phyloP scores from a whole-genome alignment of 2,797 vertebrate genomes.

The Malurus leucopterus region DNA sequence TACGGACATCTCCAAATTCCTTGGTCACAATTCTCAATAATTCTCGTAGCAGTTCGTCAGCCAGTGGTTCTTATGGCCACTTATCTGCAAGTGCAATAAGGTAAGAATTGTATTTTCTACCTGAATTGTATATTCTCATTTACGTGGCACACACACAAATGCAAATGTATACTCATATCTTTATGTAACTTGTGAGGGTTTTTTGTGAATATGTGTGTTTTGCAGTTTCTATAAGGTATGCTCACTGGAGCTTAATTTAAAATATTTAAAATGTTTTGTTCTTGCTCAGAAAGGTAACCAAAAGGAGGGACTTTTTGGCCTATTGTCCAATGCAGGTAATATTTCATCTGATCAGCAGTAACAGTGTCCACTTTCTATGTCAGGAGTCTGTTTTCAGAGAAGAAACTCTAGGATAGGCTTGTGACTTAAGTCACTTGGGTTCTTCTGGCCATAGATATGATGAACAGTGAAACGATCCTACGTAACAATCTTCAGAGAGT shows the following conservation, averaged over 20 bases:
- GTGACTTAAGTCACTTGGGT: background rate
- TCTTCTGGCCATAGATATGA: background rate
- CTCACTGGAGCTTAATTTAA: background rate
- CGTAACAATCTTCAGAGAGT: background rate
- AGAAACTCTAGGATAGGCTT: background rate
- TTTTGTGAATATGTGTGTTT: background rate
- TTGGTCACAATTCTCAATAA: constrained; percentile 96
- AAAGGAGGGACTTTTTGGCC: background rate
- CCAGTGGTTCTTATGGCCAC: constrained; percentile 96
- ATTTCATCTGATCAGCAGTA: background rate
- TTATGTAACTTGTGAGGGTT: fast-evolving
- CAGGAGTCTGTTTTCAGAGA: background rate
- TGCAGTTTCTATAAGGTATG: background rate
- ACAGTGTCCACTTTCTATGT: background rate
- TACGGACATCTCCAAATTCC: constrained; percentile 94
- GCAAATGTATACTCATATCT: background rate
- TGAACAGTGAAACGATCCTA: background rate
- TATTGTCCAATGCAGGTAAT: background rate
- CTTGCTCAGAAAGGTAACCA: background rate
- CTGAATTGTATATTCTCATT: background rate
- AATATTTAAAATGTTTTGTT: background rate
- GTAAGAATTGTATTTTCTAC: constrained; percentile 66
- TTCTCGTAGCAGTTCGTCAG: constrained; percentile 95
- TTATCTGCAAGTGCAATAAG: constrained; percentile 96
- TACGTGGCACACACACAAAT: background rate